phyloP scores from a whole-genome alignment of 2,797 vertebrate species.

The Gila robusta region DNA sequence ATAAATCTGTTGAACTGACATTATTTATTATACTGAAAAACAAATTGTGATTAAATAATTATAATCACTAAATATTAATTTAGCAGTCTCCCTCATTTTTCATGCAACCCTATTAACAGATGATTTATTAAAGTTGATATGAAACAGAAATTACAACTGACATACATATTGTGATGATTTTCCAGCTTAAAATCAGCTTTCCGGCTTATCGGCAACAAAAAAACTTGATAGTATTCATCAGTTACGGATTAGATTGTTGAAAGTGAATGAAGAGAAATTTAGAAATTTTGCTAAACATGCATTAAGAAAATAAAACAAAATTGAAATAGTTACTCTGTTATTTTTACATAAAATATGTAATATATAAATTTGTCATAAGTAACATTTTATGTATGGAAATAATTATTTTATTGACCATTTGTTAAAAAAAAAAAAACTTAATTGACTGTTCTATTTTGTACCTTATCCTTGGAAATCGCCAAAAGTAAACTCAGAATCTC shows the following conservation, averaged over 20 bases:
- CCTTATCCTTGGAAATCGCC: background rate
- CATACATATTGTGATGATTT: background rate
- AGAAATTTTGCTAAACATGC: background rate
- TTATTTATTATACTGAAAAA: background rate
- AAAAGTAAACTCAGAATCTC: background rate
- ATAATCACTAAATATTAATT: background rate
- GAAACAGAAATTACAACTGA: too few relatives aligned
- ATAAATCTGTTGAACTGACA: background rate
- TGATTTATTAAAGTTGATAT: background rate
- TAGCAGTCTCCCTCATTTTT: background rate
- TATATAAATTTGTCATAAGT: background rate
- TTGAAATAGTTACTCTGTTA: background rate
- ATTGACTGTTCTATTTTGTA: background rate
- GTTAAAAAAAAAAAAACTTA: background rate
- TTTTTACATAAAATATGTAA: too few relatives aligned
- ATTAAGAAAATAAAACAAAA: background rate
- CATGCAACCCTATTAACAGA: background rate
- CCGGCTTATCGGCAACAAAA: background rate
- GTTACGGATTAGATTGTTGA: slow-evolving; percentile 1
- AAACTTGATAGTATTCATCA: background rate
- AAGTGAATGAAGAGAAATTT: background rate
- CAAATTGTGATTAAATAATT: background rate
- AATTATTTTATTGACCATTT: background rate
- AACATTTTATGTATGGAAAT: background rate
- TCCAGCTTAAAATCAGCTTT: background rate